These are phyloP conservation scores for Varecia variegata DNA, from an alignment of 2,797 vertebrate species.

Conservation along the genomic window DNA sequence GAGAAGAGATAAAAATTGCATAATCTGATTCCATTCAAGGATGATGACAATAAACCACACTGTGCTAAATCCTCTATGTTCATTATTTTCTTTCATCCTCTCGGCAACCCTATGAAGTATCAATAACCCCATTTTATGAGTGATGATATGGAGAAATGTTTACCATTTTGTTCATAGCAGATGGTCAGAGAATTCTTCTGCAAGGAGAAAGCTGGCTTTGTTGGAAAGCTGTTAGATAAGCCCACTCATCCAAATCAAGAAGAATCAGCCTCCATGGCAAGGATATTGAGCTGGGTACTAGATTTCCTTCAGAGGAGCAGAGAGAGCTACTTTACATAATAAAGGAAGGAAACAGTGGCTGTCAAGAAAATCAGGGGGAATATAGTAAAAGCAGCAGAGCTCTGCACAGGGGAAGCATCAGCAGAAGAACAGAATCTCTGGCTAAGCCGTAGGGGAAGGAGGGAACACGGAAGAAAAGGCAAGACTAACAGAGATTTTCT, in stretches of 20 bases:
- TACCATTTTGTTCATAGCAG: conserved; percentile 21
- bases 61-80: not conserved
- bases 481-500: not conserved
- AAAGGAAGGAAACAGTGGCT: not conserved
- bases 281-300: not conserved
- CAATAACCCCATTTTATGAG: conserved; percentile 32
- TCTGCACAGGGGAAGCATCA: not conserved
- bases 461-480: not conserved
- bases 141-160: conserved; percentile 14
- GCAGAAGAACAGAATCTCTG: not conserved
- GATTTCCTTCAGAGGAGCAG: not conserved
- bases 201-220: not conserved
- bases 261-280: not conserved
- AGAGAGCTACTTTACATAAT: not conserved
- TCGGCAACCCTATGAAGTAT: not conserved
- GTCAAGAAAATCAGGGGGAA: not conserved
- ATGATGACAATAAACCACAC: not conserved
- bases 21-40: not conserved
- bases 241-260: not conserved
- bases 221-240: not conserved
- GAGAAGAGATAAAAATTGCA: not conserved
- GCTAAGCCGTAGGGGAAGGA: not conserved
- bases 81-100: not conserved
- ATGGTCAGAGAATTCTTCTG: conserved; percentile 5
- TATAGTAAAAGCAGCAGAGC: not conserved